Conservation (phyloP, 1,140 invertebrate genomes). For the Atopsyche davidsoni region DNA sequence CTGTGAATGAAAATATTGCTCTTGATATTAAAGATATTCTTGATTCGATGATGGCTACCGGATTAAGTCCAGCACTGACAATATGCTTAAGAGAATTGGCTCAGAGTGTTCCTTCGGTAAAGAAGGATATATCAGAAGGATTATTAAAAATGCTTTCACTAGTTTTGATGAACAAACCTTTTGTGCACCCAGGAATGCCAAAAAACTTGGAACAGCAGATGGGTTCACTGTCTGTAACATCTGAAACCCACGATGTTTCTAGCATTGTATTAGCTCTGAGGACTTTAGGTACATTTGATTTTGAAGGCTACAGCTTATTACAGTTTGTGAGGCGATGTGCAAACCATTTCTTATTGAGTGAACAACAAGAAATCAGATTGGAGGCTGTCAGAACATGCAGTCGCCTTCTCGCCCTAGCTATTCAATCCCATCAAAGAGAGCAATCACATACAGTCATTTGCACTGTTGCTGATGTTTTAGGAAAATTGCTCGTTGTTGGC, state of each 20-base stretch:
- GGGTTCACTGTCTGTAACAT: constrained; percentile 38
- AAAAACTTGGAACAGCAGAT: constrained; percentile 49
- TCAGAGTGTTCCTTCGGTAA: constrained; percentile 78
- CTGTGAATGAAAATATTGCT: constrained; percentile 69
- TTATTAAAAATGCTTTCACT: constrained; percentile 79
- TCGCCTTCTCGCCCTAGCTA: constrained; percentile 74
- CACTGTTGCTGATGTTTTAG: constrained; percentile 83
- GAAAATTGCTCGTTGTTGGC: constrained; percentile 87
- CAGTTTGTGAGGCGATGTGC: constrained; percentile 90
- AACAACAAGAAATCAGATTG: constrained; percentile 85
- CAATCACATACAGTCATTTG: constrained; percentile 75
- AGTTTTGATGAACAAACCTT: constrained; percentile 83
- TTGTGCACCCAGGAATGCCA: constrained; percentile 72
- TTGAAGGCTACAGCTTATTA: constrained; percentile 88
- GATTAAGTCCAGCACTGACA: constrained; percentile 83
- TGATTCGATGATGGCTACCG: constrained; percentile 88
- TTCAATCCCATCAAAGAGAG: constrained; percentile 54
- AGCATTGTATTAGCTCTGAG: constrained; percentile 87
- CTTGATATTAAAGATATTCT: constrained; percentile 79
- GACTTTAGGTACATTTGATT: constrained; percentile 94
- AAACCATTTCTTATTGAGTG: constrained; percentile 87
- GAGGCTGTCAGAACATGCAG: constrained; percentile 94
- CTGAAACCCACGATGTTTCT: constrained; percentile 63
- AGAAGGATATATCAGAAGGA: constrained; percentile 87
- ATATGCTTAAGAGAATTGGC: constrained; percentile 87